A percentile compares a stretch with the other conserved stretches of the same genome.
These are phyloP conservation scores for Sebastes goodei DNA, from an alignment of 2,797 vertebrate genomes.

Conservation along the genomic window DNA sequence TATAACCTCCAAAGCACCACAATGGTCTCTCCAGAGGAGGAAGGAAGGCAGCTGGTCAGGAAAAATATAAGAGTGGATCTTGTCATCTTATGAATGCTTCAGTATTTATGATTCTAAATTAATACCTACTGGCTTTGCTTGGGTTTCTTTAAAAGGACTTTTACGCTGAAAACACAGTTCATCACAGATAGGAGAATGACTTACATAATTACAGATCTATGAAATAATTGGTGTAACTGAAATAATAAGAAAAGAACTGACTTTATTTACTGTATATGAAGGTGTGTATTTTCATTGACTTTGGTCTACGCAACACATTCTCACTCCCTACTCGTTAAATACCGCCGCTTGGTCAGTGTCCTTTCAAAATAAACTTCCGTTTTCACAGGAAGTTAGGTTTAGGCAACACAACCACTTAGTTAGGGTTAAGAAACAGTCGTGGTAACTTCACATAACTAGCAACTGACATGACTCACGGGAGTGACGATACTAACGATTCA, in stretches of 20 bases:
- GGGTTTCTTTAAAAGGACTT: background rate
- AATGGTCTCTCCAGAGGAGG: background rate
- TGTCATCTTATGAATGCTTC: conserved; percentile 6
- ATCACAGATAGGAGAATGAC: background rate
- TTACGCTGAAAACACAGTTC: background rate
- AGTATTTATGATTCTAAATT: conserved; percentile 20
- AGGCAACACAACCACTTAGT: too few species aligned
- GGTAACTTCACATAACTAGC: too few species aligned
- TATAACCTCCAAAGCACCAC: background rate
- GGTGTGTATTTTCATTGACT: background rate
- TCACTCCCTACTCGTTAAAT: too few species aligned
- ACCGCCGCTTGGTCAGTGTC: too few species aligned
- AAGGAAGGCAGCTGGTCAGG: conserved; percentile 20
- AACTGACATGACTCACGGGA: too few species aligned
- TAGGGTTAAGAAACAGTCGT: too few species aligned
- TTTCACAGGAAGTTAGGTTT: too few species aligned
- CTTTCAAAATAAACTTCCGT: too few species aligned
- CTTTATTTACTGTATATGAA: too few species aligned
- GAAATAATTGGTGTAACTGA: background rate
- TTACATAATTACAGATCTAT: background rate
- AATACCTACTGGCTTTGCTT: background rate
- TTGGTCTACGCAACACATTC: background rate
- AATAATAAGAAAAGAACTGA: background rate
- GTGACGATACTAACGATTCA: too few species aligned
- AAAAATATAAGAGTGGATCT: background rate